Conservation (phyloP, 1,140 invertebrate genomes). For the Cecropterus lyciades region DNA sequence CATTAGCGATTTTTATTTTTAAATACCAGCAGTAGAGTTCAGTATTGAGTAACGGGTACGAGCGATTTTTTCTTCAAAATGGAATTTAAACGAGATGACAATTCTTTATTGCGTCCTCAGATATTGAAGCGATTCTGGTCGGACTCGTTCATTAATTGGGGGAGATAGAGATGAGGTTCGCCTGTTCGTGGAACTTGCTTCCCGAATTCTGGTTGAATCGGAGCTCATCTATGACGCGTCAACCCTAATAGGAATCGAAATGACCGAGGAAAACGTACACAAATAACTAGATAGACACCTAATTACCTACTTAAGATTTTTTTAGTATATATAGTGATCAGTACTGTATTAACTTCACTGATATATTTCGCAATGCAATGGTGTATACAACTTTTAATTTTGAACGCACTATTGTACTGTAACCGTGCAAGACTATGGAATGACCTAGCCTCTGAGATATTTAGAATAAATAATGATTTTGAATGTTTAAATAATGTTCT, state of each 20-base stretch:
- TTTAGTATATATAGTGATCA: too few species aligned
- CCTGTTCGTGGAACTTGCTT: conserved; percentile 55
- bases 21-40: conserved; percentile 50
- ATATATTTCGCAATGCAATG: too few species aligned
- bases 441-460: too few species aligned
- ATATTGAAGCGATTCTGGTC: conserved; percentile 53
- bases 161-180: conserved; percentile 62
- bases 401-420: too few species aligned
- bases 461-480: too few species aligned
- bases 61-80: conserved; percentile 62
- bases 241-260: conserved; percentile 58
- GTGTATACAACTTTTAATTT: too few species aligned
- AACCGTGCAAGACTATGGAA: too few species aligned
- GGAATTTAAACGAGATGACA: conserved; percentile 79
- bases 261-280: conserved; percentile 36
- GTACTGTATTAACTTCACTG: too few species aligned
- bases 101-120: conserved; percentile 64
- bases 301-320: neutral
- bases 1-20: conserved; percentile 71
- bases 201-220: conserved; percentile 34
- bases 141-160: conserved; percentile 58
- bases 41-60: conserved; percentile 42
- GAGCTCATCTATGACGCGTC: conserved; percentile 41
- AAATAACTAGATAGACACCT: neutral
- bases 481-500: too few species aligned